Base-by-base conservation (phyloP, 37 sponge, comb jelly and placozoan genomes). In the Ianthella basta region DNA sequence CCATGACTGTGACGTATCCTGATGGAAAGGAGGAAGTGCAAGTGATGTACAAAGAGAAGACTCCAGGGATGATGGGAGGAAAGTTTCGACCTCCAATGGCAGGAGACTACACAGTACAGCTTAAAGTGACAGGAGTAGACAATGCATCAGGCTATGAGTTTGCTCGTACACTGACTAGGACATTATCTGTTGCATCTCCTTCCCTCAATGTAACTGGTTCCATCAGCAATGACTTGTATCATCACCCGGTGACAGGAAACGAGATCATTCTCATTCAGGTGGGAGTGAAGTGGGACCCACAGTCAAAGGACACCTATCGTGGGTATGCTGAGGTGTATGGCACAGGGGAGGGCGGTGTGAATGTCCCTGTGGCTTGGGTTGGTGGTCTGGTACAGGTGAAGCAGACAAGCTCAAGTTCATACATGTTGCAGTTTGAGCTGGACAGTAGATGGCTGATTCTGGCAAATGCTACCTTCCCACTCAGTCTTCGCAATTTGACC, bases 311-410 rank as follows among this genome's bases (percentile, higher is more conserved):
- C 34, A 30, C 34, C 18, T 69, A 69, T 35, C 27, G 33, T 30
- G 70, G 70, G 34, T 69, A 69, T 69, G 70, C 70, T 18, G 70
- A 69, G 27, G 70, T 69, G 27, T 69, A 69, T 30, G 70, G 35
- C 4, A 69, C 70, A 34, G 70, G 70, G 34, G 27, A 35, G 3
- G 34, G 70, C 27, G 70, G 70, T 30, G 70, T 34, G 27, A 69
- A 33, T 4, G 70, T 69, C 29, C 35, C 70, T 69, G 70, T 69
- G 3, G 70, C 70, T 34, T 69, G 70, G 70, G 70, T 69, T 69
- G 70, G 70, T 69, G 70, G 70, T n/a, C 70, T 69, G 27, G 33
- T 69, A 2, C 35, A 69, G 33, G 70, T 69, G 34, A 69, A 69
- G 70, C 10, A 30, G 33, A 35, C 29, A 2, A 69, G 34, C 6